phyloP scores from a whole-genome alignment of 2,888 invertebrate genomes.

The Tupiocoris notatus region DNA sequence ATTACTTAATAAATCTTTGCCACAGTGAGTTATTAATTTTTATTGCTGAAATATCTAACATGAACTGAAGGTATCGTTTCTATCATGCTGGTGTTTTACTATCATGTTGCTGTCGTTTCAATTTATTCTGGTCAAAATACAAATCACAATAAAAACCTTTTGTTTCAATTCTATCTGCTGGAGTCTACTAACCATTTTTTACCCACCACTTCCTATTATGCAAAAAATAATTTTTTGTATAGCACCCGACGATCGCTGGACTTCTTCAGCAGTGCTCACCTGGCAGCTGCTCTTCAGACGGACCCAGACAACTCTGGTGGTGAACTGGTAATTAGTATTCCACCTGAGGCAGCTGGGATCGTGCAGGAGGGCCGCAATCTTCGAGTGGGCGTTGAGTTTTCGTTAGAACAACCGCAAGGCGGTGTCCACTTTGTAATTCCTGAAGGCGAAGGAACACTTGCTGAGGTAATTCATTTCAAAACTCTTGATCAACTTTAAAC shows the following conservation, averaged over 20 bases:
- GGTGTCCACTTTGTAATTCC: slow-evolving; percentile 96
- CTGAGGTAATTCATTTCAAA: slow-evolving; percentile 57
- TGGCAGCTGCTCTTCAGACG: slow-evolving; percentile 78
- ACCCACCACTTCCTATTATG: too few relatives aligned
- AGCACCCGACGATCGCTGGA: slow-evolving; percentile 75
- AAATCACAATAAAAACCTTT: too few relatives aligned
- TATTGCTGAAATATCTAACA: too few relatives aligned
- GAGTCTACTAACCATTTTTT: background rate
- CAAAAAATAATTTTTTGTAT: too few relatives aligned
- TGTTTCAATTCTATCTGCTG: background rate
- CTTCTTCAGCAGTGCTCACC: slow-evolving; percentile 75
- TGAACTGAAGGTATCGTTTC: too few relatives aligned
- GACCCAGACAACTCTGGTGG: slow-evolving; percentile 89
- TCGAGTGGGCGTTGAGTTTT: slow-evolving; percentile 87
- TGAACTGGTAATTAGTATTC: slow-evolving; percentile 83
- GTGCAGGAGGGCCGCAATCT: slow-evolving; percentile 75
- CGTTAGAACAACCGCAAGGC: slow-evolving; percentile 86
- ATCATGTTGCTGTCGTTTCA: too few relatives aligned
- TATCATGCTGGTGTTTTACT: too few relatives aligned
- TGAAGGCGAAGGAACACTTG: slow-evolving; percentile 74
- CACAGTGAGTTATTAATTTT: too few relatives aligned
- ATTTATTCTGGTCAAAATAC: too few relatives aligned
- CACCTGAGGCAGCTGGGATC: slow-evolving; percentile 68
- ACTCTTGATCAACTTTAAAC: background rate
- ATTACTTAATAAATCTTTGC: too few relatives aligned